Conservation (phyloP, 2,113 vertebrate species). For the Tachysurus vachellii region DNA sequence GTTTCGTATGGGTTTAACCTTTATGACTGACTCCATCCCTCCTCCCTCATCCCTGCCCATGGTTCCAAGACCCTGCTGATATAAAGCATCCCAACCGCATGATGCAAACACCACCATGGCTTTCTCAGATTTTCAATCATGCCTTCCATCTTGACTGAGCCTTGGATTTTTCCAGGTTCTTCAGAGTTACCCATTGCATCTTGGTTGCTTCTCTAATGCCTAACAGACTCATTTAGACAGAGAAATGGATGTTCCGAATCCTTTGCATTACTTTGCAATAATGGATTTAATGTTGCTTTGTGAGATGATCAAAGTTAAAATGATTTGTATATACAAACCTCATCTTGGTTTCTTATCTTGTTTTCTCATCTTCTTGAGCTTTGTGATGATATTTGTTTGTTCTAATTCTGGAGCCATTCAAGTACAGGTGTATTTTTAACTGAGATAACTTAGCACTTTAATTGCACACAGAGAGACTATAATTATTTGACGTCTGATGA, state of each 20-base stretch:
- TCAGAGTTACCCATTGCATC: not conserved
- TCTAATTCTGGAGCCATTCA: not conserved
- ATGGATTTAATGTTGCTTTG: not conserved
- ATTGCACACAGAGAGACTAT: not conserved
- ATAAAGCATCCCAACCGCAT: not conserved
- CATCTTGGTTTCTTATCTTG: too few species aligned
- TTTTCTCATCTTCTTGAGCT: not conserved
- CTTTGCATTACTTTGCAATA: not conserved
- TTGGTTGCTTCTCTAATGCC: not conserved
- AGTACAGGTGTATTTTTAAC: not conserved
- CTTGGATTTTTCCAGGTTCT: not conserved
- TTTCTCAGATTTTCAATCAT: not conserved
- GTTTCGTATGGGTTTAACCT: not conserved
- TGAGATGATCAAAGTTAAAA: not conserved
- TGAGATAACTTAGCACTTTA: not conserved
- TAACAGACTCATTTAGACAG: not conserved
- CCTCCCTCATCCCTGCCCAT: not conserved
- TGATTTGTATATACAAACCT: not conserved
- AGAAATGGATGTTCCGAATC: not conserved
- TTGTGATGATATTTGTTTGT: not conserved
- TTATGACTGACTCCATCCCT: not conserved
- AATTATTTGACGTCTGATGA: not conserved
- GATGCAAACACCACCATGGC: not conserved
- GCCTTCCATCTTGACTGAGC: not conserved
- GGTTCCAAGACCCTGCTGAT: too few species aligned